Base-by-base conservation (phyloP, 2,888 invertebrate genomes). In the Eupithecia pulchellata region DNA sequence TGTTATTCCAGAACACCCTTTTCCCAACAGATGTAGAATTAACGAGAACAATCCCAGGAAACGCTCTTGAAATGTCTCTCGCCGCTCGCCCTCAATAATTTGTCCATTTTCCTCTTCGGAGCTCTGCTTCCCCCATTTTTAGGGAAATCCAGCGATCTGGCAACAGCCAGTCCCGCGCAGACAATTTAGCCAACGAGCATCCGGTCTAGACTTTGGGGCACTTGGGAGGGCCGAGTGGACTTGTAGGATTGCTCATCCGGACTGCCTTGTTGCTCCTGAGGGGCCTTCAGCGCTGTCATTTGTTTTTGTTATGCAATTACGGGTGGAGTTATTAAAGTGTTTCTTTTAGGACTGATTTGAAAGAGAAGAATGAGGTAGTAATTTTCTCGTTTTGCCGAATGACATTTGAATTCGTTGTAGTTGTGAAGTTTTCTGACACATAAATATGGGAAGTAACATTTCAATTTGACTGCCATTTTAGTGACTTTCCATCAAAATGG, bases 161-260 rank as follows among this genome's bases (percentile, higher is more conserved):
- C 61, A 61, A 32, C 20, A 9, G 61, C 27, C 69, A 71, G 72
- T 75, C 72, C 73, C 78, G 72, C 71, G 73, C 79, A 80, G 83
- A 83, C 85, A 82, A 88, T 85, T 76, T 82, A 81, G 78, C 79
- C 74, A 68, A 78, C 80, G 75, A 81, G 80, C 80, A 80, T 88
- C 89, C 89, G 84, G 89, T 89, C 89, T 88, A 89, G 89, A 89
- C 89, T 84, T 78, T 66, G 68, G 65, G 65, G 63, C 68, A 68
- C 63, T 72, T 55, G 63, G 30, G 47, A 47, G 47, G 60, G 68
- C 62, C 60, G 63, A 71, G 71, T 71, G 74, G 75, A 73, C 74
- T 75, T 76, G 73, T 68, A 69, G 70, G 72, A 71, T 72, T 76
- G 76, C 71, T 74, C 63, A 55, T 64, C 64, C 60, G 69, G 52